Evolutionary conservation across 2,113 vertebrate species (phyloP), one percentile per base, ranked within the genome.

Genomic region (Chitala chitala): DNA sequence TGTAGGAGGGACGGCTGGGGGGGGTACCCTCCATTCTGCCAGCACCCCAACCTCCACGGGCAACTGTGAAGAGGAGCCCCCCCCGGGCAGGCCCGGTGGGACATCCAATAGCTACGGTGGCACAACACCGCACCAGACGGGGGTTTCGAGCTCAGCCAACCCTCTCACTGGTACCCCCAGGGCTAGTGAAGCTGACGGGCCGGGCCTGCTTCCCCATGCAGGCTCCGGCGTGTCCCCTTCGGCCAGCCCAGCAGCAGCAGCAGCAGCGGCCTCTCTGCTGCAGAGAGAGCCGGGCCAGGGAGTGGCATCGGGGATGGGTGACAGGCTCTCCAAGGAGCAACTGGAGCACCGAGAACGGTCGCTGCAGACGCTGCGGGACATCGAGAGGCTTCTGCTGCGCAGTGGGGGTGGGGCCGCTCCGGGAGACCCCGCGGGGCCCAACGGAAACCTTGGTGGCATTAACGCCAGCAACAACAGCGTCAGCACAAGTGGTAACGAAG

Each of bases 301-400:
- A 55, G 77, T 63, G n/a, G 86, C 82, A 3, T 77, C 78, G 0
- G 82, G 73, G 59, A 90, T 79, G 78, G 78, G 86, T 0, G 94
- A 94, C 53, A 90, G 93, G 24, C 92, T 99, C 75, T 98, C 97
- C 17, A 97, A 95, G 84, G 95, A 99, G 84, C 97, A 99, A 84
- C 87, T 98, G 78, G 96, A 98, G 80, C 97, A 98, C 75, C 89
- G 97, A 1, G 95, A 98, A 42, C 94, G 96, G 3, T 98, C 96
- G 46, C 83, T 99, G 71, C 97, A 98, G 88, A 99, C 96, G 0
- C 88, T 99, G 69, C 88, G 96, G 71, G 95, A 99, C 86, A 97
- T 99, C 7, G 96, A 99, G 79, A 90, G 95, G 4, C 86, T 98
- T 40, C 78, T 98, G 79, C 87, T 99, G 68, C 94, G 92, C 40